Conservation (phyloP, 2,113 vertebrate species). For the Sturnus vulgaris region DNA sequence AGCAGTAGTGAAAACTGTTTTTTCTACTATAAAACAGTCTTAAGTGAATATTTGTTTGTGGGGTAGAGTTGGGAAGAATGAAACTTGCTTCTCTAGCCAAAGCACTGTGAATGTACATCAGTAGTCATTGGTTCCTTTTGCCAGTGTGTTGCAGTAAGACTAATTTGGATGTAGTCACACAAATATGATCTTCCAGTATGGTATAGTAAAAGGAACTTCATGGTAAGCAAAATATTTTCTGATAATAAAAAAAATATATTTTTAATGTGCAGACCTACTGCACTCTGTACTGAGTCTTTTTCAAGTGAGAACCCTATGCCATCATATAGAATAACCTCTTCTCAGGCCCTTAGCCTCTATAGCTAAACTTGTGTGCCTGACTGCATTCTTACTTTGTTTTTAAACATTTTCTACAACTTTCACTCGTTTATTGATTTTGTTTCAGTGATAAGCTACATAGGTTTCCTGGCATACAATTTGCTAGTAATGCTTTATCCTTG, state of each 20-base stretch:
- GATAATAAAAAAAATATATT: background rate
- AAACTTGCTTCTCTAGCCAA: background rate
- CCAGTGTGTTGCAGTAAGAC: background rate
- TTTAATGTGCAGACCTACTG: background rate
- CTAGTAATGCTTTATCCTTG: background rate
- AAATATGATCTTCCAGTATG: background rate
- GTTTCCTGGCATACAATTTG: background rate
- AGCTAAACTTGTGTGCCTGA: background rate
- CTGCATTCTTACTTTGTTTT: background rate
- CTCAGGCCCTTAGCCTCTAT: background rate
- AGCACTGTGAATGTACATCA: background rate
- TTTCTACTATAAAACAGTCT: background rate
- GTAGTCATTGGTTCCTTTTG: background rate
- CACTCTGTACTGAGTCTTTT: background rate
- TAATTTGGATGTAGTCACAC: background rate
- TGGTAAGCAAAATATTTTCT: background rate
- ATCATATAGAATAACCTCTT: background rate
- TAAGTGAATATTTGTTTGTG: background rate
- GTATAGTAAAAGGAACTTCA: background rate
- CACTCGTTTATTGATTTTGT: background rate
- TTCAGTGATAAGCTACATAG: background rate
- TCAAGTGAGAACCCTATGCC: background rate
- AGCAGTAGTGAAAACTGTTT: background rate
- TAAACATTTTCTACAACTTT: background rate
- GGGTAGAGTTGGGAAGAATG: background rate